Evolutionary conservation across 2,113 vertebrate species (phyloP), one percentile per base, ranked within the genome.

Genomic region (Nesogale talazaci): DNA sequence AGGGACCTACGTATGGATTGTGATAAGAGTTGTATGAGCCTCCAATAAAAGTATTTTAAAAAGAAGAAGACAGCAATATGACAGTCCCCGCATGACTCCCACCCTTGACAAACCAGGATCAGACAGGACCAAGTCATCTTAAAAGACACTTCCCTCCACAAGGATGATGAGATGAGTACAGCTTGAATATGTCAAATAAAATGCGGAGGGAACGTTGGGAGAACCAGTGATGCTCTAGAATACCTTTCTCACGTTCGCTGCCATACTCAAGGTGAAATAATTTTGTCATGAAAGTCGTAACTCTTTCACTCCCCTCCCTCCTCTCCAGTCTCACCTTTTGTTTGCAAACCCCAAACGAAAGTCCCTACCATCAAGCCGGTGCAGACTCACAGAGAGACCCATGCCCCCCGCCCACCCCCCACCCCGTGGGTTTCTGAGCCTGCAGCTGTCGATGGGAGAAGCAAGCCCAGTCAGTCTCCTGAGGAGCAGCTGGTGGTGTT

Each of bases 231-330:
- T n/a, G 6, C 74, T 70, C 40, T n/a, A 25, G 31, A 85, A 80
- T 86, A 88, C 77, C 34, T 82, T 85, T 22, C 72, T 29, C 34
- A 42, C 79, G 89, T 88, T 22, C 79, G 31, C 52, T 86, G 36
- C 75, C 36, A 86, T 80, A 82, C 91, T 46, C 90, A 89, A 76
- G 76, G 20, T 46, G 69, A 86, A 83, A 89, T 90, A 86, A 75
- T 89, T 79, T 27, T 85, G 12, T 23, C 88, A 75, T 67, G 75
- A 92, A 85, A 90, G 46, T 56, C 74, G 4, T 59, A 69, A 81
- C 46, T 16, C 22, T 67, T 86, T 83, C 22, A 14, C 34, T 25
- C 70, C 1, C 23, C 7, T 5, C 42, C 3, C 22, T 10, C 2
- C 8, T 31, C 6, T 27, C 12, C 63, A 63, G 36, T 57, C 4